Base-by-base conservation (phyloP, 2,113 vertebrate genomes). In the Nibea albiflora region DNA sequence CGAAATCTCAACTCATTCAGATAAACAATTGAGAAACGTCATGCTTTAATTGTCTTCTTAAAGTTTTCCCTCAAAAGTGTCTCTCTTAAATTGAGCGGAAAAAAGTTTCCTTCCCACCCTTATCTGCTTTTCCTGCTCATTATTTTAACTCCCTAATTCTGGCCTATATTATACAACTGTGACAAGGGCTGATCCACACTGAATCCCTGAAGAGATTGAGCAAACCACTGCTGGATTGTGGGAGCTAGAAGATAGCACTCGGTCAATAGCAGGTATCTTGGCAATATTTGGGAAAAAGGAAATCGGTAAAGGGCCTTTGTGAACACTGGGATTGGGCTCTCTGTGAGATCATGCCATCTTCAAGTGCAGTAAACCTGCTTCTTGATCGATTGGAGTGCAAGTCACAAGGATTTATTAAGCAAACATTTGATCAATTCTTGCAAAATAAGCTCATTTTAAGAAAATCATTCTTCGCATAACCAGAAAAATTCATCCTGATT, bases 91-190 rank as follows among this genome's bases (percentile, higher is more conserved):
- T 74, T 64, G 42, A 85, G 67, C 46, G 5, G 75, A 78, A 85
- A 85, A 39, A 81, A 70, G 46, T 84, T 88, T 82, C 53, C 46
- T 54, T 85, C n/a, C 31, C 53, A 39, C 49, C 46, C 7, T 63
- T 62, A 54, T 73, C 63, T 68, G 44, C 28, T 73, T 68, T 79
- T 83, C 52, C 63, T 72, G 72, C 70, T 88, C 58, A 67, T 90
- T 88, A 82, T 90, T 90, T 92, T 80, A 76, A 69, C 76, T 80
- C 75, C 20, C 49, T 87, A 78, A 89, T 86, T 70, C 77, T 58
- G 53, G 54, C 66, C 56, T 67, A 57, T 64, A 79, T 85, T 80
- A 84, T 71, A 81, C 58, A 77, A 56, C 83, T 70, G 66, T 75
- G 73, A 84, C 77, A 67, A 76, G 26, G 44, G 69, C 69, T 20